Conservation (phyloP, 1,140 invertebrate species). For the Dolichoris vasculosae region DNA sequence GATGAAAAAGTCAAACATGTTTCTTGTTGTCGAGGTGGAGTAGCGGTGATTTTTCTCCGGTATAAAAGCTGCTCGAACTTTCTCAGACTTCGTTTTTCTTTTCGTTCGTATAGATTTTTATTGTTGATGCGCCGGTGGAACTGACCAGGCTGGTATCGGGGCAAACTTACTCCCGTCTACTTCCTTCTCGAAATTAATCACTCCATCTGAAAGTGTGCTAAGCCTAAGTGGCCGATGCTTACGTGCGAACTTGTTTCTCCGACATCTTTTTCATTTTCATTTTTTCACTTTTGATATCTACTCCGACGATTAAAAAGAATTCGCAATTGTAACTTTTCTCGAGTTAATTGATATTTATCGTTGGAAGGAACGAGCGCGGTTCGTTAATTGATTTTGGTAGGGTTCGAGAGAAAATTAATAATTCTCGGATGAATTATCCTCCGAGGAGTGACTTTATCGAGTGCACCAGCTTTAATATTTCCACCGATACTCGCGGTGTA, state of each 20-base stretch:
- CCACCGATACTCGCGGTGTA: background rate
- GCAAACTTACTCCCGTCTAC: background rate
- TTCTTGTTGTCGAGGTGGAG: constrained; percentile 6
- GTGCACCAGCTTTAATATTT: background rate
- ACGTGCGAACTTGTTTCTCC: background rate
- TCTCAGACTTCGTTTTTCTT: constrained; percentile 8
- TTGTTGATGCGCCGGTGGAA: background rate
- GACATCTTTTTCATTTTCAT: background rate
- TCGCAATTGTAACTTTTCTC: background rate
- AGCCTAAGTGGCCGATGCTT: background rate
- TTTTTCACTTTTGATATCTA: background rate
- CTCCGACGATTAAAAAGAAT: background rate
- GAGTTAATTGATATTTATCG: background rate
- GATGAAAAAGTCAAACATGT: constrained; percentile 31
- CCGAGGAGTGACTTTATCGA: background rate
- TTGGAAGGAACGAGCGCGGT: background rate
- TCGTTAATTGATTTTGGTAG: background rate
- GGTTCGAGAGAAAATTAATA: background rate
- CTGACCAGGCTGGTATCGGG: background rate
- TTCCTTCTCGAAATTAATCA: background rate
- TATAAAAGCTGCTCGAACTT: constrained; percentile 11
- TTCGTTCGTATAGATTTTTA: background rate
- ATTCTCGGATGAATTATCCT: background rate
- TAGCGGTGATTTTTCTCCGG: constrained; percentile 4
- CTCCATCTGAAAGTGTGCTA: background rate